phyloP scores from a whole-genome alignment of 2,888 invertebrate species.

The Caenorhabditis zanzibari region DNA sequence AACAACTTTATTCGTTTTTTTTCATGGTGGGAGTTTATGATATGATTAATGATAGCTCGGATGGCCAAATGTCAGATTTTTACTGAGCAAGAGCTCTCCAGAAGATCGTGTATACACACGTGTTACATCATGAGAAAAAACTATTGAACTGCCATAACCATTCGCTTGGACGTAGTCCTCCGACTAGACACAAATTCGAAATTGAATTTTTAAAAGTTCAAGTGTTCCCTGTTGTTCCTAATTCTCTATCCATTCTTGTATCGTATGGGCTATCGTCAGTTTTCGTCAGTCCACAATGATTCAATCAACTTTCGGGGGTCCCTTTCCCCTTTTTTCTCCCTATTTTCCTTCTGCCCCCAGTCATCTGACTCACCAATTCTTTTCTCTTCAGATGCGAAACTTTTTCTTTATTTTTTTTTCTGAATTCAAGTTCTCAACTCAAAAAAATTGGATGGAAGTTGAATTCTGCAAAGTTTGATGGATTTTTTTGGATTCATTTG shows the following conservation, averaged over 20 bases:
- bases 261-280: background rate
- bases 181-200: background rate
- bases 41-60: too few relatives aligned
- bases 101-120: too few relatives aligned
- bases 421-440: background rate
- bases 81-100: too few relatives aligned
- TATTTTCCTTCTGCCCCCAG: conserved; percentile 1
- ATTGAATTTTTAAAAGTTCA: conserved; percentile 2
- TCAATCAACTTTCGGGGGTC: conserved; percentile 41
- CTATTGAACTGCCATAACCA: too few relatives aligned
- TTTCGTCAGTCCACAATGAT: conserved; percentile 32
- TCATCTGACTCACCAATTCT: conserved; percentile 35
- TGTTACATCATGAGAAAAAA: too few relatives aligned
- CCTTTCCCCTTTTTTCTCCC: conserved; percentile 8
- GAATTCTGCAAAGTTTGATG: background rate
- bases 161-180: too few relatives aligned
- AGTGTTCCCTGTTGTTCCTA: conserved; percentile 26
- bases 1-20: too few relatives aligned
- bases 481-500: background rate
- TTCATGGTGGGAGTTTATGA: too few relatives aligned
- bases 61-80: too few relatives aligned
- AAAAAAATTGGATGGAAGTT: background rate
- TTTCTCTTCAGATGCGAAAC: conserved; percentile 20
- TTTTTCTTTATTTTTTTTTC: conserved; percentile 11
- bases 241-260: background rate